These are phyloP conservation scores for Pogonomyrmex barbatus DNA, from an alignment of 1,140 invertebrate species.

Conservation along the genomic window DNA sequence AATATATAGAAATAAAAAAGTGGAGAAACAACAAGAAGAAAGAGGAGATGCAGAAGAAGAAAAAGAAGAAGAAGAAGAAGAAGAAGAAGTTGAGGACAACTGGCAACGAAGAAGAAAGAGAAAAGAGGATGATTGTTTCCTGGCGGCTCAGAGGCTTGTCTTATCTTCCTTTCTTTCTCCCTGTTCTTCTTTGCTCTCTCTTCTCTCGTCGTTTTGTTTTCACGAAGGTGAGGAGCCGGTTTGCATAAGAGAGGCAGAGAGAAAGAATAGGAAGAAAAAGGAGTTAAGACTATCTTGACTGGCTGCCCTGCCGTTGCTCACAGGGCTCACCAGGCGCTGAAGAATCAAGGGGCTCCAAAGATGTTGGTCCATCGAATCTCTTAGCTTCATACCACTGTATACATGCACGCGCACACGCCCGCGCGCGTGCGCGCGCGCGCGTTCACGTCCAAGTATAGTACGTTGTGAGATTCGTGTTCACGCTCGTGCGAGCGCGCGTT, in stretches of 20 bases:
- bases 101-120: conserved; percentile 53
- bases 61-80: conserved; percentile 67
- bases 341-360: conserved; percentile 33
- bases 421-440: background rate
- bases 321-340: conserved; percentile 52
- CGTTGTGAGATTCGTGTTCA: conserved; percentile 42
- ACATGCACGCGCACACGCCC: conserved; percentile 5
- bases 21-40: conserved; percentile 16
- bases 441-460: conserved; percentile 17
- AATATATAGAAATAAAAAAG: conserved; percentile 64
- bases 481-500: conserved; percentile 55
- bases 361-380: conserved; percentile 18
- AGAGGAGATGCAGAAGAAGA: conserved; percentile 24
- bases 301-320: conserved; percentile 62
- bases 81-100: conserved; percentile 68
- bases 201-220: conserved; percentile 72
- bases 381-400: background rate
- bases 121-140: conserved; percentile 76
- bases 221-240: conserved; percentile 72
- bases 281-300: conserved; percentile 38
- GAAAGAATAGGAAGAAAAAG: conserved; percentile 39
- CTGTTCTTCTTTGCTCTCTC: conserved; percentile 32
- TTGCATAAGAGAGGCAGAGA: conserved; percentile 71
- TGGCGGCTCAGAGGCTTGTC: conserved; percentile 70
- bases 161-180: conserved; percentile 36